Conservation (phyloP, 2,888 invertebrate species). For the Amblyjoppa fuscipennis region DNA sequence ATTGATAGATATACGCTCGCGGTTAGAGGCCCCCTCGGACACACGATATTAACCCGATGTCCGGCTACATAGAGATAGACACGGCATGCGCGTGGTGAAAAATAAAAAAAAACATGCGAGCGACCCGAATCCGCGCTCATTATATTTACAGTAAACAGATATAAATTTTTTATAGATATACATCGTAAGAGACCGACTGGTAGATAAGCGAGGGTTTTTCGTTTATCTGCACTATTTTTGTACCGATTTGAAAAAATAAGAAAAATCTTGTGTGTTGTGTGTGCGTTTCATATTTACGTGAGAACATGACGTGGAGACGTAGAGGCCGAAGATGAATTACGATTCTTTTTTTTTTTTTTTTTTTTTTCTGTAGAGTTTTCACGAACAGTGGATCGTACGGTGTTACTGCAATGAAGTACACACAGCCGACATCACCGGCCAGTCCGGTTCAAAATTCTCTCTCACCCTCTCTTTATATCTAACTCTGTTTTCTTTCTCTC, state of each 20-base stretch:
- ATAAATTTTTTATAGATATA: not conserved
- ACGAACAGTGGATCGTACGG: not conserved
- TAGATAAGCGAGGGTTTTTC: slow-evolving; percentile 5
- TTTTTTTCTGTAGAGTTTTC: slow-evolving; percentile 12
- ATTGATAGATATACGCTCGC: slow-evolving; percentile 69
- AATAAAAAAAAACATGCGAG: not conserved
- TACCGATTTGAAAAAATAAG: slow-evolving; percentile 1
- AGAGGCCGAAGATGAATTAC: slow-evolving; percentile 27
- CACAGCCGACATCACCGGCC: slow-evolving; percentile 8
- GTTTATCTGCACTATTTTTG: slow-evolving; percentile 18
- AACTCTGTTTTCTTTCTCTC: slow-evolving; percentile 16
- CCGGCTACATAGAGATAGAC: not conserved
- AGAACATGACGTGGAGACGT: slow-evolving; percentile 63
- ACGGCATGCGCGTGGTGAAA: not conserved
- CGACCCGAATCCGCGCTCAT: not conserved
- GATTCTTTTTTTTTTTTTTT: slow-evolving; percentile 10
- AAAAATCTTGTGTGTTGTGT: slow-evolving; percentile 41
- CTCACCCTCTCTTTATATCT: slow-evolving; percentile 24
- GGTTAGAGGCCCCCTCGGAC: slow-evolving; percentile 8
- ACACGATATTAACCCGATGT: slow-evolving; percentile 28
- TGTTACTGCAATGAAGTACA: not conserved
- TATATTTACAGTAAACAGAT: slow-evolving; percentile 13
- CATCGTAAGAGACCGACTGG: not conserved
- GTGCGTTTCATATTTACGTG: slow-evolving; percentile 73
- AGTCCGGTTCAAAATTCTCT: slow-evolving; percentile 33